A percentile compares a stretch with the other conserved stretches of the same genome.
Evolutionary conservation across 2,797 vertebrate genomes (phyloP).

Genomic region (Sylvia borin): DNA sequence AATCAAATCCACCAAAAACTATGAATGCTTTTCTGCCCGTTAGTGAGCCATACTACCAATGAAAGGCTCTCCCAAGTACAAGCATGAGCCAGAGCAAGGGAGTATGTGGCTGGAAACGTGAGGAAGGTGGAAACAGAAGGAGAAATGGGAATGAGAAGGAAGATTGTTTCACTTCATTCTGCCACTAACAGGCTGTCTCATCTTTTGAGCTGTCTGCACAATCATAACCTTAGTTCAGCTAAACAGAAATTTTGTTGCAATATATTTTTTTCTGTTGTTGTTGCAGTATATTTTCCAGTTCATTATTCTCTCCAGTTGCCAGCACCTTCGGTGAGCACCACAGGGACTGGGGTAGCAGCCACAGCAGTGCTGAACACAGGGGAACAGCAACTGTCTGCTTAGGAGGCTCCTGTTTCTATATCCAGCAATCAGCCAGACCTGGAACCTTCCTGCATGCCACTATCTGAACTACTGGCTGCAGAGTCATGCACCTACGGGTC

Average conservation of each 20-base stretch:
- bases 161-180: not conserved
- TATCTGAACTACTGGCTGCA: not conserved
- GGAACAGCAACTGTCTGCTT: not conserved
- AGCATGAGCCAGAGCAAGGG: not conserved
- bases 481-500: not conserved
- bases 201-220: not conserved
- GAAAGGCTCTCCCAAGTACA: not conserved
- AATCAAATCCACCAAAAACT: not conserved
- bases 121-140: not conserved
- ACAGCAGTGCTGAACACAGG: not conserved
- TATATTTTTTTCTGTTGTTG: not conserved
- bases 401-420: not conserved
- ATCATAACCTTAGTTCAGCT: not conserved
- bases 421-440: accelerated
- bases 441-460: not conserved
- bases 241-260: not conserved
- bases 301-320: not conserved
- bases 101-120: not conserved
- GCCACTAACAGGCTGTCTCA: not conserved
- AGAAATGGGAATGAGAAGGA: not conserved
- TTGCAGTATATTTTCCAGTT: not conserved
- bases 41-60: not conserved
- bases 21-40: not conserved
- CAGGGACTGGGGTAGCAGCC: not conserved
- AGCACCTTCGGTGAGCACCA: not conserved